Conservation (phyloP, 2,113 vertebrate species). For the Dasyurus viverrinus region DNA sequence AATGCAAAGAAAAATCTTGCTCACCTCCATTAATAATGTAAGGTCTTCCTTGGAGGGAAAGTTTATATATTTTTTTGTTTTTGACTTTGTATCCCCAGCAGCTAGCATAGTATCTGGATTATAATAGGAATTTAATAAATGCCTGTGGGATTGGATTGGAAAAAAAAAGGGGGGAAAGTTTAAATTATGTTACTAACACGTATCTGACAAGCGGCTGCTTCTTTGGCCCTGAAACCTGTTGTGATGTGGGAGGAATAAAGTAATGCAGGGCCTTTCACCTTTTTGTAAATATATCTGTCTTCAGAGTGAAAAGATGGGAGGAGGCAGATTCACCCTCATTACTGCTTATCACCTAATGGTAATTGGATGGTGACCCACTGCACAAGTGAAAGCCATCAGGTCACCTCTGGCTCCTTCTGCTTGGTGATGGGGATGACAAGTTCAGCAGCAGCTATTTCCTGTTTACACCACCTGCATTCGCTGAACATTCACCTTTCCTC, state of each 20-base stretch:
- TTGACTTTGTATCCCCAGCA: background rate
- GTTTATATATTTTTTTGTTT: background rate
- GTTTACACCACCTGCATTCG: background rate
- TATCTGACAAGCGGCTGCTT: background rate
- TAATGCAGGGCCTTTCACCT: background rate
- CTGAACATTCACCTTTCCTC: background rate
- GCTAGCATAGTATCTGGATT: background rate
- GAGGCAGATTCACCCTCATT: background rate
- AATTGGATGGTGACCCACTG: background rate
- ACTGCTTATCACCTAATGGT: background rate
- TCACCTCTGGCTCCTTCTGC: background rate
- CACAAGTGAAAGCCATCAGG: background rate
- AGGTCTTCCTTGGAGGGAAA: background rate
- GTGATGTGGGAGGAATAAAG: background rate
- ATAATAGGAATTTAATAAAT: background rate
- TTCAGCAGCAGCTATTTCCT: background rate
- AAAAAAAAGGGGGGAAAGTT: background rate
- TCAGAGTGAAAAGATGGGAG: background rate
- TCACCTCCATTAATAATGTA: background rate
- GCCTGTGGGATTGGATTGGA: background rate
- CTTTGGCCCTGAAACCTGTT: background rate
- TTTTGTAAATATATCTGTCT: background rate
- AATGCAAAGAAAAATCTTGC: background rate
- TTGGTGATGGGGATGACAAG: background rate
- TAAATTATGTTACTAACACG: background rate